Base-by-base conservation (phyloP, 2,113 vertebrate species). In the Mus pahari region DNA sequence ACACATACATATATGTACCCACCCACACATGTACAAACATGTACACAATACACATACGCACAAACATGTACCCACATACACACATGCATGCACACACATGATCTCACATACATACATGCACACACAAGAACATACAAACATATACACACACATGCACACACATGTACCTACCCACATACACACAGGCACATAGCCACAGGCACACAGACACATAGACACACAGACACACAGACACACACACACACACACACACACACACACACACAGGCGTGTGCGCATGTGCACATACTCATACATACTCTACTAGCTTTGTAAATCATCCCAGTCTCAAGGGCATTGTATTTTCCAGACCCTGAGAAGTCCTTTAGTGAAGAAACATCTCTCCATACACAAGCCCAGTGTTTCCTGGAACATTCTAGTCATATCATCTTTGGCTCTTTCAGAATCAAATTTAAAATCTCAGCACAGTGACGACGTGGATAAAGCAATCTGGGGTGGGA, bases 371-470 rank as follows among this genome's bases (percentile, higher is more conserved):
- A 53, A n/a, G 9, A 0, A 31, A 91, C 0, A 0, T 60, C 83
- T 60, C 92, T 53, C 66, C n/a, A 62, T 31, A 31, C 50, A 55
- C 20, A 26, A 83, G 16, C 3, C 24, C 33, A 90, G 31, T 39
- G 36, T 58, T 90, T 94, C 16, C 71, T 75, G 77, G 86, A 83
- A 74, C 3, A 53, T 74, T 55, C 36, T 39, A n/a, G 5, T 39
- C 5, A 58, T 24, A 22, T 70, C 36, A 20, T 53, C 4, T 74
- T 93, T 55, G 70, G 62, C 5, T 42, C 93, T 90, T 36, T 55
- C 48, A 75, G 88, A 53, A 75, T 88, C 31, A 75, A 31, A 45
- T 71, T 92, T n/a, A 71, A 84, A 55, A 66, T 77, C 26, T 83
- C 4, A 55, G 74, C 20, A 73, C 79, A 84, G 19, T 8, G 45